Evolutionary conservation across 2,113 vertebrate genomes (phyloP), one percentile per base, ranked within the genome.

Genomic region (Ranitomeya imitator): DNA sequence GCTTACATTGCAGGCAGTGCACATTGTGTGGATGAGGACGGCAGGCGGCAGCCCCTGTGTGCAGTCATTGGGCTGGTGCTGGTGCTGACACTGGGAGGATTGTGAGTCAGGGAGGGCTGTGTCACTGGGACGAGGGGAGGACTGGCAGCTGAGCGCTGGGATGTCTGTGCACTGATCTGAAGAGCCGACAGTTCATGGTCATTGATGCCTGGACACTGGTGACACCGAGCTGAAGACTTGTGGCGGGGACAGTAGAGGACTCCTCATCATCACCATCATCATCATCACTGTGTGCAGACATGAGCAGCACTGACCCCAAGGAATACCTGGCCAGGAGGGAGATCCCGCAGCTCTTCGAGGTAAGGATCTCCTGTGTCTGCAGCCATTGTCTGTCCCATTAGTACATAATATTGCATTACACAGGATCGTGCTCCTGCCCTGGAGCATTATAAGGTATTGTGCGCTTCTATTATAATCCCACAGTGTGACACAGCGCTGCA

Each of bases 271-370:
- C 60, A 7, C 8, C 57, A 55, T 21, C 51, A 54, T 21, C 61
- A 52, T 6, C 65, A 55, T 14, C 16, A 4, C 80, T 67, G 51
- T 12, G 63, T 65, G 71, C 87, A 85, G 93, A 92, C 87, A 99
- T 99, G 97, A 98, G 95, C 93, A 94, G 95, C 94, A 95, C 92
- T 93, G 98, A 99, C 87, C 96, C 96, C 71, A 98, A 98, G 96
- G 97, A 99, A 90, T 99, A 99, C 88, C 96, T 99, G 91, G 93
- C 97, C 85, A 95, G 95, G 90, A 95, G 95, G 92, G 97, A 99
- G 94, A 98, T 99, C 90, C 97, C 97, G 85, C 98, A 97, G 94
- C 97, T 99, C 78, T 99, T 99, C 93, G 97, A 99, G 97, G 98
- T 99, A 95, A 94, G 95, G 31, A 67, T 86, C 13, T 18, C 51